Evolutionary conservation across 2,888 invertebrate genomes (phyloP), one percentile per base, ranked within the genome.

Genomic region (Arctia plantaginis): DNA sequence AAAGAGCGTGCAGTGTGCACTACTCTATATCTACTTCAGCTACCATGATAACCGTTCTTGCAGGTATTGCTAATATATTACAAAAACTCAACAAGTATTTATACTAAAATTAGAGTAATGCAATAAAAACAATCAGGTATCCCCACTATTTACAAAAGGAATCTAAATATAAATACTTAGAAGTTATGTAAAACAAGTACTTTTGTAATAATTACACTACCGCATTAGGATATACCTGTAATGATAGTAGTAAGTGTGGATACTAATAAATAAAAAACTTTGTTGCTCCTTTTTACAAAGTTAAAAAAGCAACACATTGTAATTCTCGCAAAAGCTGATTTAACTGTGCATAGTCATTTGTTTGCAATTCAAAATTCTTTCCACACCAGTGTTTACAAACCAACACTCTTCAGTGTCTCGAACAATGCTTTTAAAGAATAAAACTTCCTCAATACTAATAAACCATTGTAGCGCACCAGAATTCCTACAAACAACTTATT

Each of bases 1-100:
- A 85, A 84, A 84, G 85, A 74, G 82, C 83, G 88, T 90, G 88
- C 88, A 89, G 81, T 81, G 89, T 86, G 88, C 89, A 88, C 84
- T 85, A 82, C 83, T 84, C 83, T 72, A 35, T 66, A 35, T 6
- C 35, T 35, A 71, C 64, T 76, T 33, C 66, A 70, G 66, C 83
- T 82, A 82, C 76, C 35, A 55, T n/a, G n/a, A 55, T 47, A 18
- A 66, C 30, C 59, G 55, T 66, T 41, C 41, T 66, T 41, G 41
- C 47, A 66, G 41, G 39, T 20, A 62, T 66, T 33, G 35, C 74
- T 62, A 59, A 35, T 27, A 70, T 69, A 51, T 66, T 74, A 55
- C 15, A 70, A 66, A 18, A n/a, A 69, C 51, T 44, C 39, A 13
- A 68, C 44, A n/a, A n/a, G 39, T 12, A 62, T 66, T 66, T 15